Evolutionary conservation across 1,140 invertebrate genomes (phyloP), one percentile per base, ranked within the genome.

Genomic region (Penaeus japonicus): DNA sequence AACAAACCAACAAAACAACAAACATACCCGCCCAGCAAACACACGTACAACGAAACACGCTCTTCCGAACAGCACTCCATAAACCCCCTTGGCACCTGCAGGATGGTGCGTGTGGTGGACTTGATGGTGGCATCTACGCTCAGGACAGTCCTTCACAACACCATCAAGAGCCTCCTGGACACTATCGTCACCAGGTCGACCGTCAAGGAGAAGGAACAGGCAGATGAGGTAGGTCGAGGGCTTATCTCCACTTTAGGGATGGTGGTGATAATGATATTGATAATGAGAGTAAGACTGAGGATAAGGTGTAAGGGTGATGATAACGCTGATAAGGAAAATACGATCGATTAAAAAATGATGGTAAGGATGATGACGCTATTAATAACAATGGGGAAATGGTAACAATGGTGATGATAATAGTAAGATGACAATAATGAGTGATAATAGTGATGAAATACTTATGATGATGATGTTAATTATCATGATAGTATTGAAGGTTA

Each of bases 51-150:
- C 57, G 57, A 20, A 59, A 59, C 57, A 59, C n/a, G n/a, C n/a
- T n/a, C n/a, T n/a, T n/a, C n/a, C n/a, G n/a, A n/a, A n/a, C n/a
- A n/a, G n/a, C n/a, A n/a, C n/a, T n/a, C n/a, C n/a, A n/a, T n/a
- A n/a, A n/a, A n/a, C n/a, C n/a, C 39, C 39, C 39, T 47, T 12
- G 7, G 39, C 39, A 4, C 39, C 39, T 65, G 12, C 65, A 88
- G 86, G 47, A 88, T 88, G 86, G 86, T 88, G 17, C 86, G 86
- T 27, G 86, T 88, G 80, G 86, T 88, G 59, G 86, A 88, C 27
- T 30, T 88, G 62, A 88, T 88, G 86, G 80, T 88, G 20, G 86
- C 86, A 0, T 84, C 86, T 2, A 39, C 86, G 15, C 80, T 88
- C 4, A 24, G 86, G n/a, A 88, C 86, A 2, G 32, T 88, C 47